A percentile compares a stretch with the other conserved stretches of the same genome.
phyloP scores from a whole-genome alignment of 2,888 invertebrate genomes.

The Lutraria lutraria region DNA sequence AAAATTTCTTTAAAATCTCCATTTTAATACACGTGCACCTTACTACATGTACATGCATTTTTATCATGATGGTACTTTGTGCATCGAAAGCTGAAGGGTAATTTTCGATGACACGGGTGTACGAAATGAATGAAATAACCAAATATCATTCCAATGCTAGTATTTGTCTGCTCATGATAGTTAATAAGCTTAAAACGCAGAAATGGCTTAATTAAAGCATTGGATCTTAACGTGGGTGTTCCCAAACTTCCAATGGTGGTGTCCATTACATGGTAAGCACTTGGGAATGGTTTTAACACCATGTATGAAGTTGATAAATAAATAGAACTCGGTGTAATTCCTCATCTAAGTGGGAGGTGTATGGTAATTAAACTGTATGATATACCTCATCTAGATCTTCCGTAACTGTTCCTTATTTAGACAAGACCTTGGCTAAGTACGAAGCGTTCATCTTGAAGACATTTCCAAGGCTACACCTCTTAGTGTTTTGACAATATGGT shows the following conservation, averaged over 20 bases:
- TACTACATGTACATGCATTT: too few species aligned
- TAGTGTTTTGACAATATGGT: neutral
- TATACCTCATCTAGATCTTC: neutral
- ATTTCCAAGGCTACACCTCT: neutral
- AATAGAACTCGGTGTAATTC: neutral
- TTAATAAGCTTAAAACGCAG: too few species aligned
- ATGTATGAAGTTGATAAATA: neutral
- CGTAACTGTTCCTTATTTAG: neutral
- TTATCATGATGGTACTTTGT: too few species aligned
- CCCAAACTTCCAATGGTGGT: neutral
- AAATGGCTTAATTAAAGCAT: neutral
- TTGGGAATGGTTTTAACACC: neutral
- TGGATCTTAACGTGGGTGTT: neutral
- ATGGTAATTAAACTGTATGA: neutral
- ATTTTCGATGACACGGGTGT: too few species aligned
- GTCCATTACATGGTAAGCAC: neutral
- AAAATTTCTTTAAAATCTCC: too few species aligned
- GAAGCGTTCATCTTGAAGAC: neutral
- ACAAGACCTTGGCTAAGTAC: neutral
- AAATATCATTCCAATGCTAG: too few species aligned
- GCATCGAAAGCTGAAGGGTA: too few species aligned
- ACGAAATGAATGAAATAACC: too few species aligned
- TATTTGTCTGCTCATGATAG: too few species aligned
- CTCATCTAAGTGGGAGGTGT: slow-evolving; percentile 5
- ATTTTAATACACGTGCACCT: too few species aligned